Base-by-base conservation (phyloP, 2,888 invertebrate genomes). In the Dryococelus australis region DNA sequence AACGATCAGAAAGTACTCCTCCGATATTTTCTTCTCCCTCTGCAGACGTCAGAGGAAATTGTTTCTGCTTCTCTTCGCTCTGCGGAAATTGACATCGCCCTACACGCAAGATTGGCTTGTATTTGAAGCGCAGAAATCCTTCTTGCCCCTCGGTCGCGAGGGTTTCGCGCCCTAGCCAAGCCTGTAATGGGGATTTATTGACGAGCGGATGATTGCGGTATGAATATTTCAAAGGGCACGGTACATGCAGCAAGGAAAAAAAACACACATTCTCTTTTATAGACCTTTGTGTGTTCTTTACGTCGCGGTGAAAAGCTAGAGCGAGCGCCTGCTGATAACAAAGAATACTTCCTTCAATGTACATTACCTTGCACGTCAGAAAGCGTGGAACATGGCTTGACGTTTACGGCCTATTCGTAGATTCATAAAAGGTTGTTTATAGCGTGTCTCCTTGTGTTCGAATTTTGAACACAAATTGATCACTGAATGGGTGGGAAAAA, bases 201-300 rank as follows among this genome's bases (percentile, higher is more conserved):
- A 65, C 65, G 65, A 65, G 65, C 65, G 24, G 65, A 65, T 65
- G 65, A 65, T 65, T 65, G 65, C 65, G 65, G 65, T 65, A 65
- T 65, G 65, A 65, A 65, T 65, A 65, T 65, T 65, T 65, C 65
- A 65, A 65, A 65, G 65, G 65, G 65, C 65, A 24, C 65, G 65
- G 24, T 65, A 65, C 65, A n/a, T 3, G 16, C 65, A 65, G 65
- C 24, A 65, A 24, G 8, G 2, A 51, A 65, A 24, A 65, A 65
- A 65, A 65, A 65, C 8, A 9, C n/a, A n/a, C n/a, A n/a, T n/a
- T n/a, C 3, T 65, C 65, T 65, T 24, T 65, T 65, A 12, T 65
- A n/a, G 24, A 65, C 65, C 65, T 24, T 65, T 65, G 65, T 65
- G 65, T 65, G 65, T 65, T 65, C 65, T 65, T 65, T n/a, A 65